phyloP scores from a whole-genome alignment of 1,140 invertebrate species.

The Danaus plexippus region DNA sequence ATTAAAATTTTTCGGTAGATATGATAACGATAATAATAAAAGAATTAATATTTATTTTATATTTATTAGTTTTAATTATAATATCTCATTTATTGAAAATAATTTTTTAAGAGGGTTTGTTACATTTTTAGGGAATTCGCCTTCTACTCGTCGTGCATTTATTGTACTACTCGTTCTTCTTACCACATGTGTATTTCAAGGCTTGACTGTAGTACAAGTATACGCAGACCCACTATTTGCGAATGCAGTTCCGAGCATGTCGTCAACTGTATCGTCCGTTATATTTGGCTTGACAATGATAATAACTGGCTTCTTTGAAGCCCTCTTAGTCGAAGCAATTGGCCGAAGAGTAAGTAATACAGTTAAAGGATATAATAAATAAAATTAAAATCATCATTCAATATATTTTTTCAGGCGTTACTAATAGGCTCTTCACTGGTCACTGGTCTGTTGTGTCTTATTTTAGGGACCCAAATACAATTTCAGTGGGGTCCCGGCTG shows the following conservation, averaged over 20 bases:
- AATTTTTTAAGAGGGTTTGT: constrained; percentile 1
- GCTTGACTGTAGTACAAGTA: constrained; percentile 38
- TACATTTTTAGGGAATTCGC: constrained; percentile 21
- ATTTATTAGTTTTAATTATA: no score
- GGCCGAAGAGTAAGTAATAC: constrained; percentile 32
- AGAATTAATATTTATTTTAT: no score
- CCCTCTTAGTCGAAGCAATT: constrained; percentile 30
- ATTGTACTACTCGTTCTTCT: constrained; percentile 24
- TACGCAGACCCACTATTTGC: constrained; percentile 37
- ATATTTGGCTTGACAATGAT: constrained; percentile 28
- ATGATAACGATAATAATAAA: no score
- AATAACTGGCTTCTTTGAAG: constrained; percentile 24
- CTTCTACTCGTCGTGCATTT: constrained; percentile 24
- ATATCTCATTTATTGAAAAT: no score
- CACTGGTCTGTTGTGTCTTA: constrained; percentile 25
- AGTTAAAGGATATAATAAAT: no score
- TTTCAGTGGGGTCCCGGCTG: constrained; percentile 35
- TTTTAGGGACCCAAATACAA: constrained; percentile 38
- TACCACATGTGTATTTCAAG: constrained; percentile 34
- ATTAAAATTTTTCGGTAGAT: no score
- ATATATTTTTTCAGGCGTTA: constrained; percentile 28
- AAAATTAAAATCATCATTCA: neutral
- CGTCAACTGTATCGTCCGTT: constrained; percentile 26
- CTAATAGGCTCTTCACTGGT: constrained; percentile 33
- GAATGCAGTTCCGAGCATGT: constrained; percentile 30